These are phyloP conservation scores for Oligia latruncula DNA, from an alignment of 2,888 invertebrate species.

Conservation along the genomic window DNA sequence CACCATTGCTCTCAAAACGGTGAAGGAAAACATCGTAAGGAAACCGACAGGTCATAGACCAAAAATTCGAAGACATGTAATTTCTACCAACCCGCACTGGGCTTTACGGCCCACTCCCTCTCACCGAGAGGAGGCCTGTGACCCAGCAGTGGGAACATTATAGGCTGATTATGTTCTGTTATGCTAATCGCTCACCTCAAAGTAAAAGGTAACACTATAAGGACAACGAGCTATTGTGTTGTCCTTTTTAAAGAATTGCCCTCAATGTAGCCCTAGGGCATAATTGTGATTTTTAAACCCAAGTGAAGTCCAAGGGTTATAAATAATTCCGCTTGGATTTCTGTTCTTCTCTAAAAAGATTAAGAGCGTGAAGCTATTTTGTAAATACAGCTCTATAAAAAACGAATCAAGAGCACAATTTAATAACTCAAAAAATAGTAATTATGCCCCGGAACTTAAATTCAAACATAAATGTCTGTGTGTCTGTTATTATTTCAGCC, in stretches of 20 bases:
- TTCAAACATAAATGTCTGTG: slow-evolving; percentile 28
- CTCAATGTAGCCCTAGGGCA: slow-evolving; percentile 21
- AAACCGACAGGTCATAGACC: no score
- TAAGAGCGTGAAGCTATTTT: slow-evolving; percentile 9
- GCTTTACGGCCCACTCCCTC: no score
- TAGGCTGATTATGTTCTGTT: neutral
- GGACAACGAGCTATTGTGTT: slow-evolving; percentile 42
- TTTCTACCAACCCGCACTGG: no score
- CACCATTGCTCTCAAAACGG: no score
- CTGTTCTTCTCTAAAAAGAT: slow-evolving; percentile 9
- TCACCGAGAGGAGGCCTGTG: no score
- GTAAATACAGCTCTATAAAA: neutral
- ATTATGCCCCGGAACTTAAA: slow-evolving; percentile 37
- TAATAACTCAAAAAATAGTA: slow-evolving; percentile 8
- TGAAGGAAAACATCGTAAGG: no score
- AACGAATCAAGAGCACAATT: neutral
- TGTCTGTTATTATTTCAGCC: slow-evolving; percentile 38
- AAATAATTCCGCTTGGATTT: neutral
- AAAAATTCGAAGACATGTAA: no score
- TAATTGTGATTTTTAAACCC: slow-evolving; percentile 44
- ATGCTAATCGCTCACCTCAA: slow-evolving; percentile 38
- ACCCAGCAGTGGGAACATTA: no score
- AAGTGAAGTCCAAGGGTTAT: neutral
- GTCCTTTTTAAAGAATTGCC: slow-evolving; percentile 13
- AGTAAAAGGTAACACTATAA: slow-evolving; percentile 1